A percentile compares a stretch with the other conserved stretches of the same genome.
Evolutionary conservation across 2,797 vertebrate species (phyloP).

Genomic region (Urocyon cinereoargenteus): DNA sequence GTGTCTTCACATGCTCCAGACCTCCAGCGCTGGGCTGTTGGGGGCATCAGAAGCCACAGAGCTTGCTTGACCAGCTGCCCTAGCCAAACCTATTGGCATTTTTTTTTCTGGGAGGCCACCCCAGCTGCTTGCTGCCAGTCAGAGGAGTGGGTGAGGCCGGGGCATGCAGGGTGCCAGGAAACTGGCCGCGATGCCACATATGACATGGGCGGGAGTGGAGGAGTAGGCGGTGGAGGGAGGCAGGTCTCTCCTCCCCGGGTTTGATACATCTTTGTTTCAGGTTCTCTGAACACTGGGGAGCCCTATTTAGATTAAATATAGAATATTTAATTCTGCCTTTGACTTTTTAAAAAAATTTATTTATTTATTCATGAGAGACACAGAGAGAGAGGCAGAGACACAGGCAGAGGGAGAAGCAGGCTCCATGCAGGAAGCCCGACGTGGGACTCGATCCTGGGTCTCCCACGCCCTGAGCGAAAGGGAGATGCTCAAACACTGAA

Average conservation of each 20-base stretch:
- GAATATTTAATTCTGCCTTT: not conserved
- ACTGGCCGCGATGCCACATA: rapidly evolving
- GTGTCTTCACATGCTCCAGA: not conserved
- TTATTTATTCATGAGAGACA: no score
- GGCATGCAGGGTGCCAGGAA: not conserved
- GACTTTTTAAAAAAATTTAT: not conserved
- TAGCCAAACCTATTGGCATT: not conserved
- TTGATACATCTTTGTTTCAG: not conserved
- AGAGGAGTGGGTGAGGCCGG: not conserved
- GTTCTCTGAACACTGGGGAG: not conserved
- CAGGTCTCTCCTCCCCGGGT: rapidly evolving
- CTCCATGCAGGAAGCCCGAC: no score
- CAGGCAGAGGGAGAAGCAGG: no score
- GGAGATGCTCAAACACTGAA: no score
- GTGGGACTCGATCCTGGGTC: no score
- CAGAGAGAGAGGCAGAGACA: no score
- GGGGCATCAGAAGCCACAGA: not conserved
- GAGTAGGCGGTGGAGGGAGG: rapidly evolving
- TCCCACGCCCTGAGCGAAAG: no score
- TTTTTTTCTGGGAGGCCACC: not conserved
- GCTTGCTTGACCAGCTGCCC: not conserved
- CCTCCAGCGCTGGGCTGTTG: not conserved
- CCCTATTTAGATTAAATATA: not conserved
- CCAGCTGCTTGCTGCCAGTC: not conserved
- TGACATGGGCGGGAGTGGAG: rapidly evolving